Evolutionary conservation across 2,797 vertebrate species (phyloP).

Genomic region (Eurystomus glaucurus): DNA sequence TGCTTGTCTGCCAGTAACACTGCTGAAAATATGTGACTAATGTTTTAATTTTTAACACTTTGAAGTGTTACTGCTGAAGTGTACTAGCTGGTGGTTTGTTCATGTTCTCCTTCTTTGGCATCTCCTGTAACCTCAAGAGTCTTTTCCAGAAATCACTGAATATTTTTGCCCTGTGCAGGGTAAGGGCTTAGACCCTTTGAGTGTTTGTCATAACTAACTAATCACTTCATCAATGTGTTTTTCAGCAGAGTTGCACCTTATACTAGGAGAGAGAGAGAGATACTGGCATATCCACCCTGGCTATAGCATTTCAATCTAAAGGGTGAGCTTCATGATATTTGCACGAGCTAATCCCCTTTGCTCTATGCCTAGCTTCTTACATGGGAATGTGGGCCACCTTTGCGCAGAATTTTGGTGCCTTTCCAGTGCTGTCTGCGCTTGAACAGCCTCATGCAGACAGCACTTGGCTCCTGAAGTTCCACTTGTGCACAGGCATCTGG

Average conservation of each 20-base stretch:
- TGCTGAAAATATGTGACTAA: not conserved
- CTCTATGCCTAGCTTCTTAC: not conserved
- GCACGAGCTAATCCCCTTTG: not conserved
- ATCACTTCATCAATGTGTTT: not conserved
- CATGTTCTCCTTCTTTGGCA: not conserved
- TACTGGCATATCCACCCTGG: not conserved
- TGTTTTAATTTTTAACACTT: not conserved
- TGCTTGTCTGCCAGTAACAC: not conserved
- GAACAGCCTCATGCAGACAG: not conserved
- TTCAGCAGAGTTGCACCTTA: not conserved
- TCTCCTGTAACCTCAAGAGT: not conserved
- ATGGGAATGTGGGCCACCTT: not conserved
- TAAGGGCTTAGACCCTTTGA: not conserved
- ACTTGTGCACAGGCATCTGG: not conserved
- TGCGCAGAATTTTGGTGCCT: not conserved
- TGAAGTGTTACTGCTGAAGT: not conserved
- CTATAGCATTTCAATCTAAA: not conserved
- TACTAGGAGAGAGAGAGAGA: not conserved
- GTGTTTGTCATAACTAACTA: not conserved
- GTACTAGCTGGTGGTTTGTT: not conserved
- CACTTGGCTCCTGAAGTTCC: not conserved
- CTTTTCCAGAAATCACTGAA: not conserved
- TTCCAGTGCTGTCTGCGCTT: not conserved
- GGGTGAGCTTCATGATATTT: not conserved
- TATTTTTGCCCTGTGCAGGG: not conserved